Evolutionary conservation across 2,113 vertebrate species (phyloP).

Genomic region (Nycticorax nycticorax): DNA sequence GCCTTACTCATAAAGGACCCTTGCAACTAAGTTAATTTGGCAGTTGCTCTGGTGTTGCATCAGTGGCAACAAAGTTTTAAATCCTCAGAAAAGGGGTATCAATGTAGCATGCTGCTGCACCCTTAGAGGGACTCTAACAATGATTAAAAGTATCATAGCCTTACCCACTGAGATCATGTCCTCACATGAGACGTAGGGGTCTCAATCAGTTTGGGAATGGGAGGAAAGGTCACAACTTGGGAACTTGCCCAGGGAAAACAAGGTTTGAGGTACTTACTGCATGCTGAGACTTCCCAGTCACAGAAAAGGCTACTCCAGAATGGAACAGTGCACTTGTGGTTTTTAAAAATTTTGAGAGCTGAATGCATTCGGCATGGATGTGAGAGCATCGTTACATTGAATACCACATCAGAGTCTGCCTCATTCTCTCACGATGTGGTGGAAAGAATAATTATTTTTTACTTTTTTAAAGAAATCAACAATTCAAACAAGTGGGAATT

Average conservation of each 20-base stretch:
- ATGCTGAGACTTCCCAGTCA: neutral
- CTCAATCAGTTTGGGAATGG: neutral
- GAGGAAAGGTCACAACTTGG: neutral
- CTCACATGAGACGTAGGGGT: fast-evolving
- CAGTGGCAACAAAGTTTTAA: neutral
- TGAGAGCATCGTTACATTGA: neutral
- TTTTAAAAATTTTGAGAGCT: neutral
- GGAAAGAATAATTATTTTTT: neutral
- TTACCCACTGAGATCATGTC: neutral
- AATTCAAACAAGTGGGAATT: neutral
- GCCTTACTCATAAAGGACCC: neutral
- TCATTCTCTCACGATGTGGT: neutral
- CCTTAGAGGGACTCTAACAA: neutral
- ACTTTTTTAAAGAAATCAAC: neutral
- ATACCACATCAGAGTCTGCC: neutral
- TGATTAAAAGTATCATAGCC: neutral
- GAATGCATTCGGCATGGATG: neutral
- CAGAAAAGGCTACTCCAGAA: neutral
- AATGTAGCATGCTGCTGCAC: neutral
- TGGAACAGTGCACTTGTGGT: neutral
- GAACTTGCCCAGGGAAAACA: neutral
- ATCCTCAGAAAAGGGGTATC: neutral
- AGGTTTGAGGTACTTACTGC: neutral
- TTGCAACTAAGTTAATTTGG: neutral
- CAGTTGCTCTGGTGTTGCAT: neutral